Base-by-base conservation (phyloP, 1,140 invertebrate genomes). In the Cherax destructor region DNA sequence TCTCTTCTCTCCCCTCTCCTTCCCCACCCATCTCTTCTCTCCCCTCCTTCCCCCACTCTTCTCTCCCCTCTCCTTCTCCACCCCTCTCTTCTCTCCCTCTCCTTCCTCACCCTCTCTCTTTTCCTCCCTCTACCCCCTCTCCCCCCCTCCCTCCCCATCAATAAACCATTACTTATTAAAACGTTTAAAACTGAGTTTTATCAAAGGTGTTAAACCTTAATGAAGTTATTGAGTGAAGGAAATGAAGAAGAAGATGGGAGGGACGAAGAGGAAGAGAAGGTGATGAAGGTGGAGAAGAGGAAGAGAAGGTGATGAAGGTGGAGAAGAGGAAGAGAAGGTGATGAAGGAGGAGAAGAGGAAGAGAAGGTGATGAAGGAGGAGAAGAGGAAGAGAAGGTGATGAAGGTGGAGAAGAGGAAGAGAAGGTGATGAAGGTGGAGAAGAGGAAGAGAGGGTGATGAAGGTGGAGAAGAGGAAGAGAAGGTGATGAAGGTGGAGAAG, bases 141-240 rank as follows among this genome's bases (percentile, higher is more conserved):
- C 2, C 30, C 2, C 0, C 30, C 30, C 76, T 24, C 50, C 56
- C 59, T 10, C 59, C 80, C 13, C 10, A 61, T n/a, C 56, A 61
- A 7, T 83, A 59, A 83, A 61, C 52, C 52, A 83, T 83, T 83
- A 83, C 61, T 61, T 83, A 83, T 83, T 83, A 30, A 61, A 52
- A 83, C 56, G 61, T n/a, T 61, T 83, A 83, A 83, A 83, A 83
- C 80, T 61, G 24, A 21, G 41, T 56, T 56, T 83, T 83, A 83
- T 83, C 52, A n/a, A 24, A 1, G 56, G 52, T 56, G 61, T 83
- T 83, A 83, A 83, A 83, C 80, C 52, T 56, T 83, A 83, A 83
- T 83, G 30, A 59, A 10, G 80, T 30, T 61, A 7, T 52, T 5
- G 21, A 49, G 80, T 24, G 52, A 61, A 65, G 80, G 30, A 61